Conservation (phyloP, 2,113 vertebrate genomes). For the Typhlomys cinereus region DNA sequence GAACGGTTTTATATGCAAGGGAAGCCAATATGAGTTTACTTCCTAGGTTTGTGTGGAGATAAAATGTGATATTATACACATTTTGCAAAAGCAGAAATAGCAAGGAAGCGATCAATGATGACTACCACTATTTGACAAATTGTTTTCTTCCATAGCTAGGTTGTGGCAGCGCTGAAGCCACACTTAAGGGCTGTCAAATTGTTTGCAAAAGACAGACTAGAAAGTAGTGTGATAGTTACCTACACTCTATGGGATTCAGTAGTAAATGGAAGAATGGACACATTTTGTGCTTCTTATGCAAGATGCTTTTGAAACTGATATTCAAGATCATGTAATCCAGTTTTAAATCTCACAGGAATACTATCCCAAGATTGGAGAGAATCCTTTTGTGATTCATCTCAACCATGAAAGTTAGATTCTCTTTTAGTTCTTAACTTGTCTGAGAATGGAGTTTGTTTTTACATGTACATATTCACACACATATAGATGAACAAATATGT, state of each 20-base stretch:
- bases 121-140: constrained; percentile 16
- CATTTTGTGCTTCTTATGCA: constrained; percentile 2
- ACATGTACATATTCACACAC: neutral
- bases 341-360: constrained; percentile 24
- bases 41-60: neutral
- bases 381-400: neutral
- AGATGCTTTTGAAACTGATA: neutral
- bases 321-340: constrained; percentile 13
- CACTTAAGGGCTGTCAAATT: neutral
- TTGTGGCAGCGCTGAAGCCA: neutral
- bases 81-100: neutral
- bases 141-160: constrained; percentile 20
- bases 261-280: constrained; percentile 10
- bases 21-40: neutral
- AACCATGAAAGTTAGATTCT: neutral
- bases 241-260: neutral
- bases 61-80: constrained; percentile 20
- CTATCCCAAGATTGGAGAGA: neutral
- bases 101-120: neutral
- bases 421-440: neutral
- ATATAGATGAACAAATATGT: neutral
- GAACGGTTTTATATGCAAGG: neutral
- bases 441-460: neutral
- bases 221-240: neutral
- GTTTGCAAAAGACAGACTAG: neutral